Evolutionary conservation across 2,113 vertebrate genomes (phyloP).

Genomic region (Galbula dea): DNA sequence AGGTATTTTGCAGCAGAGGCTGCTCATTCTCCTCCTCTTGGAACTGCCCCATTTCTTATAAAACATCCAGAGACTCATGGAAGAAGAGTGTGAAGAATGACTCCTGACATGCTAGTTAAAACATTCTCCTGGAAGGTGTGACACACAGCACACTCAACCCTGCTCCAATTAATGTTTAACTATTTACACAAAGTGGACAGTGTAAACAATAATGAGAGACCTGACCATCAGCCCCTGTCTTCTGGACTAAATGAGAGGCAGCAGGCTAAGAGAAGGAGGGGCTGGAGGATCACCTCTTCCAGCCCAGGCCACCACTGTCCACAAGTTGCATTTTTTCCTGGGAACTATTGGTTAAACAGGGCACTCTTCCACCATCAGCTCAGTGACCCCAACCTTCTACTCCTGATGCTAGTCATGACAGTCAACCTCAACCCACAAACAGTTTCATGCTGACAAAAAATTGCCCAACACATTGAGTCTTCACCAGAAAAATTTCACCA

Average conservation of each 20-base stretch:
- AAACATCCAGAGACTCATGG: not conserved
- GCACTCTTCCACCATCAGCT: not conserved
- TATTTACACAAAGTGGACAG: not conserved
- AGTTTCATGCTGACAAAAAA: not conserved
- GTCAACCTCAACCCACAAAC: conserved; percentile 34
- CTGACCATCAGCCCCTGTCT: not conserved
- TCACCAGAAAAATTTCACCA: not conserved
- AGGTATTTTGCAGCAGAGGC: not conserved
- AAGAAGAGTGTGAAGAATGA: conserved; percentile 33
- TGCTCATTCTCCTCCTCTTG: not conserved
- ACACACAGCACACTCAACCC: not conserved
- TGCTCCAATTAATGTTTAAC: conserved; percentile 11
- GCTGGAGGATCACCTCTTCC: not conserved
- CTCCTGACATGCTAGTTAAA: conserved; percentile 11
- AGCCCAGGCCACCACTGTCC: not conserved
- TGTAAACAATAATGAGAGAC: conserved; percentile 11
- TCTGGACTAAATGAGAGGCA: not conserved
- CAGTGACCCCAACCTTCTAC: not conserved
- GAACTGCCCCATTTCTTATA: not conserved
- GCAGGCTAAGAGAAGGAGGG: not conserved
- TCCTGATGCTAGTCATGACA: not conserved
- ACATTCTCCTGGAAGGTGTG: conserved; percentile 44
- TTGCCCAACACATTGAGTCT: not conserved
- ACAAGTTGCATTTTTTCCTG: not conserved
- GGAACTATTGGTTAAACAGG: not conserved